Percentiles rank a stretch among this genome's conserved stretches.
Evolutionary conservation across 1,140 invertebrate genomes (phyloP).

Genomic region (Euwallacea similis): DNA sequence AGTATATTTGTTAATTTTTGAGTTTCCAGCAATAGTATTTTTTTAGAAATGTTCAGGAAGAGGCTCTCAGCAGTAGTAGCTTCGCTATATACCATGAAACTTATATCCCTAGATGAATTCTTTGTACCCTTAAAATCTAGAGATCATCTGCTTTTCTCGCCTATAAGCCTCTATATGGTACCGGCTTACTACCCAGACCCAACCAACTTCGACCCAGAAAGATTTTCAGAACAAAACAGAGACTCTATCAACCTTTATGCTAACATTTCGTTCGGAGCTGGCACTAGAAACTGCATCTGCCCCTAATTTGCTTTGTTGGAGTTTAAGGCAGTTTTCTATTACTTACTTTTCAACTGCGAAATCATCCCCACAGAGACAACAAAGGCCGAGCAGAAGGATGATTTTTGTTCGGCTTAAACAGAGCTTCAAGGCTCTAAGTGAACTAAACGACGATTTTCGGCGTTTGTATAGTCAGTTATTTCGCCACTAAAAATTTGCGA

Average conservation of each 20-base stretch:
- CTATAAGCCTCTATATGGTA: neutral
- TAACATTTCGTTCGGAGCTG: constrained; percentile 60
- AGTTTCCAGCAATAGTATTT: no score
- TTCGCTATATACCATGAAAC: no score
- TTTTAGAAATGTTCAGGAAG: no score
- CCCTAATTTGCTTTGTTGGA: constrained; percentile 44
- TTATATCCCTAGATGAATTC: no score
- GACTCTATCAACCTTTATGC: constrained; percentile 49
- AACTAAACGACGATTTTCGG: no score
- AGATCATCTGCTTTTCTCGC: neutral
- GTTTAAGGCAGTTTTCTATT: constrained; percentile 46
- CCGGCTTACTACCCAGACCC: constrained; percentile 54
- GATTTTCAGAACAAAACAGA: constrained; percentile 53
- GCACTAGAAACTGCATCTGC: constrained; percentile 54
- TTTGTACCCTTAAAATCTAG: neutral
- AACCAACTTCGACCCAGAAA: constrained; percentile 56
- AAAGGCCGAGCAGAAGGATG: no score
- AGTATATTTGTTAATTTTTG: constrained; percentile 39
- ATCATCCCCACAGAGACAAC: constrained; percentile 15
- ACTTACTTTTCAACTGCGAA: constrained; percentile 45
- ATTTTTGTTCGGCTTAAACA: no score
- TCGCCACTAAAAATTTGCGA: no score
- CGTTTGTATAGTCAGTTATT: no score
- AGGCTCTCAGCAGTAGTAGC: no score
- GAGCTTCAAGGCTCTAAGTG: no score